phyloP scores from a whole-genome alignment of 2,888 invertebrate genomes.

The Baccha elongata region DNA sequence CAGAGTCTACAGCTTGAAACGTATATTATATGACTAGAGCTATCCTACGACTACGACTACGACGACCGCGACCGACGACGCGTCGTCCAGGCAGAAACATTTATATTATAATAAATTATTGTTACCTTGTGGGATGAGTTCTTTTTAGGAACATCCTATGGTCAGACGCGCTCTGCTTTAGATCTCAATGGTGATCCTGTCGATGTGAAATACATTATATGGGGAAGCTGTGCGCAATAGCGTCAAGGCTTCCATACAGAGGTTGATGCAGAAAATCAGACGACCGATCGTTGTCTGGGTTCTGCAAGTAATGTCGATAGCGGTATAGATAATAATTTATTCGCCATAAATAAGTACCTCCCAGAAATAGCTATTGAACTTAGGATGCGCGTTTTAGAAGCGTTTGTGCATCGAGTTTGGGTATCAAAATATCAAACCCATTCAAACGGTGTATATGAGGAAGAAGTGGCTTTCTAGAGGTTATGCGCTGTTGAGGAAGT shows the following conservation, averaged over 20 bases:
- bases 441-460: too few relatives aligned
- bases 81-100: constrained; percentile 47
- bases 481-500: too few relatives aligned
- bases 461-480: too few relatives aligned
- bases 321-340: constrained; percentile 65
- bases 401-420: constrained; percentile 35
- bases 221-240: background rate
- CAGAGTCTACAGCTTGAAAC: constrained; percentile 47
- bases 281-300: constrained; percentile 50
- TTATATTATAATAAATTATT: constrained; percentile 73
- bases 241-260: background rate
- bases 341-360: constrained; percentile 71
- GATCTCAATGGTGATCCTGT: constrained; percentile 34
- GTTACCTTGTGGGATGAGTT: constrained; percentile 70
- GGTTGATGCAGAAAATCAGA: background rate
- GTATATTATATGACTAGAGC: constrained; percentile 48
- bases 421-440: too few relatives aligned
- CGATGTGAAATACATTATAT: constrained; percentile 29
- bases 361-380: constrained; percentile 53
- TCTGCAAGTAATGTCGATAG: constrained; percentile 69
- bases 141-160: constrained; percentile 50
- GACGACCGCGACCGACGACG: background rate
- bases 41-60: constrained; percentile 2
- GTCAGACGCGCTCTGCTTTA: constrained; percentile 53
- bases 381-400: constrained; percentile 38